Percentiles rank a stretch among this genome's conserved stretches.
Evolutionary conservation across 2,888 invertebrate species (phyloP).

Genomic region (Drosophila siamana): DNA sequence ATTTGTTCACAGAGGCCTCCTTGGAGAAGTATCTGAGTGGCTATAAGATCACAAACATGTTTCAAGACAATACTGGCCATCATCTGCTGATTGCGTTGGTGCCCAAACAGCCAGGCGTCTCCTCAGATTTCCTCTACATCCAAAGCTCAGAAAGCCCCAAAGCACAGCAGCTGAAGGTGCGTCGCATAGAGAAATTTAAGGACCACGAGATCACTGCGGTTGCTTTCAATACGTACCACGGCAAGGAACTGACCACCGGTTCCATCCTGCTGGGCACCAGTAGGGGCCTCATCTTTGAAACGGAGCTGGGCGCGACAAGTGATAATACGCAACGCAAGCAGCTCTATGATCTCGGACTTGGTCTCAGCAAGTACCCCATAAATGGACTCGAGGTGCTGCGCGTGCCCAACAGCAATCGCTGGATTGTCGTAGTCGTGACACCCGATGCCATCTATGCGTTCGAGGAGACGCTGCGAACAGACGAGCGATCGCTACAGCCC

Average conservation of each 20-base stretch:
- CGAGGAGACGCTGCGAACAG: constrained; percentile 90
- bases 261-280: constrained; percentile 95
- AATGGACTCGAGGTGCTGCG: constrained; percentile 95
- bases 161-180: constrained; percentile 90
- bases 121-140: constrained; percentile 92
- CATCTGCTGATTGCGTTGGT: constrained; percentile 92
- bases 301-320: constrained; percentile 92
- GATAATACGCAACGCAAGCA: constrained; percentile 95
- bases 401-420: constrained; percentile 90
- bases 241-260: constrained; percentile 90
- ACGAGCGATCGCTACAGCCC: constrained; percentile 89
- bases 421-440: constrained; percentile 94
- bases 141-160: constrained; percentile 84
- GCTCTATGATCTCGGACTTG: constrained; percentile 95
- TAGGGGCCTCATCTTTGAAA: constrained; percentile 95
- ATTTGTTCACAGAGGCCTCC: constrained; percentile 71
- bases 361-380: constrained; percentile 90
- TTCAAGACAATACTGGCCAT: constrained; percentile 93
- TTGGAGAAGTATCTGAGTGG: constrained; percentile 84
- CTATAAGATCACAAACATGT: constrained; percentile 81
- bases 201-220: constrained; percentile 94
- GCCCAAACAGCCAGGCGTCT: constrained; percentile 86
- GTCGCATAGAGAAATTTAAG: constrained; percentile 86
- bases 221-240: constrained; percentile 93
- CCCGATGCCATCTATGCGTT: constrained; percentile 95